Base-by-base conservation (phyloP, 2,797 vertebrate genomes). In the Aplochiton taeniatus region DNA sequence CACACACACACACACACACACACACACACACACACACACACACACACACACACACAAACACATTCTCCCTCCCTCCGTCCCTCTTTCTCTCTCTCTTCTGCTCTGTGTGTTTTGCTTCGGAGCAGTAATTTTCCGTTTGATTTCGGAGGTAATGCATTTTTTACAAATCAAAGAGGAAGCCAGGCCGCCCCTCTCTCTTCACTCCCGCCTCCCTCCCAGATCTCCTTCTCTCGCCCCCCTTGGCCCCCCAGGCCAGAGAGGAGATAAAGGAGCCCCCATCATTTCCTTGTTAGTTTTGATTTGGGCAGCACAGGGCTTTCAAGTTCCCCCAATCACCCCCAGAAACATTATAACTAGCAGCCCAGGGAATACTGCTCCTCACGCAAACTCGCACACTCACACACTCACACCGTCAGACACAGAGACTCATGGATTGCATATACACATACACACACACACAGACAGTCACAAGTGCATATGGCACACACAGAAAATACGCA, bases 291-390 rank as follows among this genome's bases (percentile, higher is more conserved):
- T 96, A 95, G 95, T 94, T 95, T 94, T 95, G 93, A 95, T 94
- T 95, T 93, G 92, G 92, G 91, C 95, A 95, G 94, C 92, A 86
- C 78, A 91, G 86, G 93, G 94, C 95, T 97, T 96, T 95, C 94
- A 96, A 95, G 94, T 95, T 94, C 92, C 93, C 91, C 92, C 91
- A 89, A 95, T 95, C 94, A 96, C 95, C 95, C 95, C 93, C 93
- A 95, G 95, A 95, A 95, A 97, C 93, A 95, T 96, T 97, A 96
- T 97, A 96, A 96, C 95, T 95, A 96, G 94, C 94, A 95, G 95
- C 93, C 91, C 83, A 91, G 95, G 95, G 95, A 95, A 94, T 95
- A 94, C 87, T 86, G 87, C 85, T 76, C 66, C 72, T 72, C 86
- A 80, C 85, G 81, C 76, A 45, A 76, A 68, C 76, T 17, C 79